phyloP scores from a whole-genome alignment of 2,888 invertebrate species.

The Orgyia antiqua region DNA sequence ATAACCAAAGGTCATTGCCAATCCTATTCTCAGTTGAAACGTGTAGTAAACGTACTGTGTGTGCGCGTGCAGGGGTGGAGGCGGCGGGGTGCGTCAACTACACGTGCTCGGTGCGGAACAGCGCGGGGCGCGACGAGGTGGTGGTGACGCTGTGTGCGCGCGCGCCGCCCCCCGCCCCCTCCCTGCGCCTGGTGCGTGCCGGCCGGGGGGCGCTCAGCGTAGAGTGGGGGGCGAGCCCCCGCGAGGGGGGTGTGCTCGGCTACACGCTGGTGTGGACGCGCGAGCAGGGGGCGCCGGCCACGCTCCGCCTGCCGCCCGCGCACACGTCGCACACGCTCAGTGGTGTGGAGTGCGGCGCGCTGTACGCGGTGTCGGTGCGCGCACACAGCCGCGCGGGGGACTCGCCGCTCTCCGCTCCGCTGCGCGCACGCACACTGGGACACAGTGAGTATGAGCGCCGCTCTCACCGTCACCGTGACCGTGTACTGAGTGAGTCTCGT shows the following conservation, averaged over 20 bases:
- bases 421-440: constrained; percentile 72
- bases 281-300: constrained; percentile 81
- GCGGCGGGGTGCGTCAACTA: constrained; percentile 83
- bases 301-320: constrained; percentile 68
- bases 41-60: too few species aligned
- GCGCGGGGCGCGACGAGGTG: constrained; percentile 86
- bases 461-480: too few species aligned
- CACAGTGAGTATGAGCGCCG: constrained; percentile 23
- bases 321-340: constrained; percentile 72
- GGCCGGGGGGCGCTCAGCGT: constrained; percentile 82
- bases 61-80: constrained; percentile 79
- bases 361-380: constrained; percentile 81
- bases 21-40: too few species aligned
- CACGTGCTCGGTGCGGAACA: constrained; percentile 86
- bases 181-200: constrained; percentile 84
- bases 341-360: constrained; percentile 84
- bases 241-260: constrained; percentile 57
- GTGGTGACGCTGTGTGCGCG: constrained; percentile 73
- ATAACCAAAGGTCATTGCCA: too few species aligned
- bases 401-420: constrained; percentile 76
- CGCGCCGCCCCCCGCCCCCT: constrained; percentile 55
- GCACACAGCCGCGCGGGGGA: constrained; percentile 84
- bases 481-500: too few species aligned
- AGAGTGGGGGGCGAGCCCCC: neutral
- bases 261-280: neutral